Base-by-base conservation (phyloP, 1,140 invertebrate genomes). In the Dolichoris vasculosae region DNA sequence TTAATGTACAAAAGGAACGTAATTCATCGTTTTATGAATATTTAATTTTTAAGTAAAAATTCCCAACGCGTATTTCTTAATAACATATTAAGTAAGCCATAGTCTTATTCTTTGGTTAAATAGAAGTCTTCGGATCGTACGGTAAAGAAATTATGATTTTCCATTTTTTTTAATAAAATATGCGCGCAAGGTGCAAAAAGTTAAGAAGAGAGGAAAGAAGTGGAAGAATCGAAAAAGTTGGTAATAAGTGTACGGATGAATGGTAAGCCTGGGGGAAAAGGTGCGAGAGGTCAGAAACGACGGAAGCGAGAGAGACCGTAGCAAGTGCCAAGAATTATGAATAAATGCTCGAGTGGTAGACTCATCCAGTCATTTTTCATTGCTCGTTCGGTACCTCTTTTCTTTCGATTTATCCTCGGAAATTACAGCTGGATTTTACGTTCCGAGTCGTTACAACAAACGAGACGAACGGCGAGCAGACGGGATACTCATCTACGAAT, bases 261-360 rank as follows among this genome's bases (percentile, higher is more conserved):
- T 30, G 73, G 73, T 6, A 76, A 76, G 73, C 1, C 51, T 17
- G 55, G 2, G 43, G 43, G 23, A 26, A 9, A 26, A 26, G 55
- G 55, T 59, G 55, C 55, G 55, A 59, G 55, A 26, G 55, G 55
- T 13, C 40, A 17, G 2, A 55, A 46, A 46, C 30, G 40, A 77
- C 6, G 75, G n/a, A 55, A 51, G 23, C 8, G 55, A 15, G 6
- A 9, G 55, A 79, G 75, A 77, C 30, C 30, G 26, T 17, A 55
- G 51, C 51, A 63, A 79, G 77, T 79, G 77, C 77, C 77, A 79
- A 40, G 77, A 79, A 63, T 79, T n/a, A 40, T 40, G 55, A 79
- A 63, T 51, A 63, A 79, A 79, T 38, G 51, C 55, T 40, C 35
- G 30, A 79, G 55, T 63, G 23, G 26, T 63, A n/a, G 15, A 32